These are phyloP conservation scores for Chloroceryle aenea DNA, from an alignment of 2,113 vertebrate species.

Conservation along the genomic window DNA sequence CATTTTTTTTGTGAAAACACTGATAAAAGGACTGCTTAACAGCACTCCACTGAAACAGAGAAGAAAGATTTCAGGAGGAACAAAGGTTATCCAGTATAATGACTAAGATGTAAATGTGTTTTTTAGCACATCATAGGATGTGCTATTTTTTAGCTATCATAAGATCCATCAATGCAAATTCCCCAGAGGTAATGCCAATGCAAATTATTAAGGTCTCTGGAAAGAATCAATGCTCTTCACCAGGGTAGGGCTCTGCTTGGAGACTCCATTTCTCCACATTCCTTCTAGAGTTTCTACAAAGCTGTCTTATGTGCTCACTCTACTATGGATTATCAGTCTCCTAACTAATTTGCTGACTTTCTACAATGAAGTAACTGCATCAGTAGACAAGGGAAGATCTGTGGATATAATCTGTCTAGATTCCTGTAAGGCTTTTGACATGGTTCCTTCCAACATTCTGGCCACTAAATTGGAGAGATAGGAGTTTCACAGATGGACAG, in stretches of 20 bases:
- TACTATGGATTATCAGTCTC: not conserved
- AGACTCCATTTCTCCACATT: not conserved
- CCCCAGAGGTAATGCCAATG: not conserved
- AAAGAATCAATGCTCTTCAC: not conserved
- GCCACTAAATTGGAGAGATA: not conserved
- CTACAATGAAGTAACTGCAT: not conserved
- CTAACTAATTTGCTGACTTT: not conserved
- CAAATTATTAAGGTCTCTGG: not conserved
- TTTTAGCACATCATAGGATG: not conserved
- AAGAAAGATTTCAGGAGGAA: not conserved
- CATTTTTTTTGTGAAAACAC: not conserved
- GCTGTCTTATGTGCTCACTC: not conserved
- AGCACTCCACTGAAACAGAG: not conserved
- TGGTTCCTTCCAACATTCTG: not conserved
- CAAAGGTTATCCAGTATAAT: not conserved
- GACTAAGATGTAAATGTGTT: not conserved
- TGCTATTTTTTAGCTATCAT: not conserved
- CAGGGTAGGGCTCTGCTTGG: not conserved
- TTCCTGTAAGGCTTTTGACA: not conserved
- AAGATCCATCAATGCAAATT: not conserved
- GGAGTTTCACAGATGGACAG: not conserved
- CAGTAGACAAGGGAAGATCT: not conserved
- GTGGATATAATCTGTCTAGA: not conserved
- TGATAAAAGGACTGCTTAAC: not conserved
- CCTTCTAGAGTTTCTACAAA: not conserved